phyloP scores from a whole-genome alignment of 2,113 vertebrate genomes.

The Dendropsophus ebraccatus region DNA sequence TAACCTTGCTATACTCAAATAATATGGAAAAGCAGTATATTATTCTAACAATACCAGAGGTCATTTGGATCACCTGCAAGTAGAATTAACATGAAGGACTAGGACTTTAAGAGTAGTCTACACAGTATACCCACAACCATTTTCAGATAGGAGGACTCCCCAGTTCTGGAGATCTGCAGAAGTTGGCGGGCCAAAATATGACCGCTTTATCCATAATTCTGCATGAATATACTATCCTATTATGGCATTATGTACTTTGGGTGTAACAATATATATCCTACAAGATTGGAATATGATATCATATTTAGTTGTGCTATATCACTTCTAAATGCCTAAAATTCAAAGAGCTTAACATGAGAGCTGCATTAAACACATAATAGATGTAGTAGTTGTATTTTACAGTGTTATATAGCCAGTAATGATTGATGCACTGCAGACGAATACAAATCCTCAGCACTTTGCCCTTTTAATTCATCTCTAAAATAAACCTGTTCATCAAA shows the following conservation, averaged over 20 bases:
- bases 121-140: not conserved
- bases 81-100: not conserved
- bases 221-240: too few relatives aligned
- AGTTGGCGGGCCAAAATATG: not conserved
- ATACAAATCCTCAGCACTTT: not conserved
- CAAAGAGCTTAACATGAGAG: not conserved
- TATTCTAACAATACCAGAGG: too few relatives aligned
- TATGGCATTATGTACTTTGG: not conserved
- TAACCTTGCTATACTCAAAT: not conserved
- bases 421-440: not conserved
- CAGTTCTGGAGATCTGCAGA: not conserved
- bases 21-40: too few relatives aligned
- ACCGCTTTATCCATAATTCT: not conserved
- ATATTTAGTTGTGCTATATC: not conserved
- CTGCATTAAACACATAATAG: not conserved
- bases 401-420: not conserved
- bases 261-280: not conserved
- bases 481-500: not conserved
- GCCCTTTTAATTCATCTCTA: not conserved
- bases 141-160: not conserved
- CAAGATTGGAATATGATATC: not conserved
- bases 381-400: not conserved
- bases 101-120: not conserved
- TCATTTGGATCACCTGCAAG: not conserved
- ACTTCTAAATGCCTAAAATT: not conserved